Base-by-base conservation (phyloP, 2,888 invertebrate species). In the Cheiracanthium punctorium region DNA sequence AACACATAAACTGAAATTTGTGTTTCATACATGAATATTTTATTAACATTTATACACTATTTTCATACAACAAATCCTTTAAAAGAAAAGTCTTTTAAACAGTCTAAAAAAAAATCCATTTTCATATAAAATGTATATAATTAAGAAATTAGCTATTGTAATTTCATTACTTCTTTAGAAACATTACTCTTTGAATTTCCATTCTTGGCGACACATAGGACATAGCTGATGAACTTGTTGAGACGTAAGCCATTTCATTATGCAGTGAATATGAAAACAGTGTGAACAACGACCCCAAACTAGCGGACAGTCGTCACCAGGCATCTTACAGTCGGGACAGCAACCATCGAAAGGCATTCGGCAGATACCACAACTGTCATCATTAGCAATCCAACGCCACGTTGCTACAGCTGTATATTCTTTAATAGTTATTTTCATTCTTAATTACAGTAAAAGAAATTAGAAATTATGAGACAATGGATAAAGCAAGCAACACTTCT, bases 201-300 rank as follows among this genome's bases (percentile, higher is more conserved):
- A 99, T 91, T 97, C 98, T 92, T 98, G 98, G 90, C 99, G 94
- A 93, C 99, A 99, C 97, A 99, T 98, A 87, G 94, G 94, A 89
- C 94, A 94, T 48, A 93, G 92, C 82, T 93, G 92, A 80, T 91
- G 90, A 1, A 91, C 91, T 88, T 92, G 92, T 89, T 93, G 93
- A 0, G 98, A 96, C 91, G 98, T 97, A 74, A 99, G 94, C 99
- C 99, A 99, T 94, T 99, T 99, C 92, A 98, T 97, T 91, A 99
- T 99, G 93, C 99, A 99, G 92, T 99, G 99, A 93, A 98, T 98
- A 92, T 99, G 99, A 93, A 99, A 99, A 93, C 98, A 98, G 93
- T 99, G 99, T 10, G 98, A 97, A 92, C 99, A 99, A 91, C 96
- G 96, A 87, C 99, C 99, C 97, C 98, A 98, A 89, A 98, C 98